Evolutionary conservation across 2,888 invertebrate species (phyloP).

Genomic region (Vesta saturnalis): DNA sequence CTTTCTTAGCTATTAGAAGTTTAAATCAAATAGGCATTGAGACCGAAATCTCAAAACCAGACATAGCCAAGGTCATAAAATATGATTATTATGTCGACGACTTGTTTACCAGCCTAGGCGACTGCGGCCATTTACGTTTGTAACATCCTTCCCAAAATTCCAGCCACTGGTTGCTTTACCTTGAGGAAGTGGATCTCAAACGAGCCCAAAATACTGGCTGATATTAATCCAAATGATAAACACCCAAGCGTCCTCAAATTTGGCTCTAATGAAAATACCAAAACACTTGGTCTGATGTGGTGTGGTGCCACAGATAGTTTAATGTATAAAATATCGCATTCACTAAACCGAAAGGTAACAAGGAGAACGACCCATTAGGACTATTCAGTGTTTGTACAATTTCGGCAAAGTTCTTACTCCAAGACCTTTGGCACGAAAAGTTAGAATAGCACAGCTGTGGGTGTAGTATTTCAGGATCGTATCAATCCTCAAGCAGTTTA

Average conservation of each 20-base stretch:
- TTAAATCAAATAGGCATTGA: constrained; percentile 47
- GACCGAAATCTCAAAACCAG: constrained; percentile 25
- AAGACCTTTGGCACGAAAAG: too few relatives aligned
- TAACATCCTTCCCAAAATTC: constrained; percentile 27
- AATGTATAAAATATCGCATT: too few relatives aligned
- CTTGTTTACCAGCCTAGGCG: constrained; percentile 40
- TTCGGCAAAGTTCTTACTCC: too few relatives aligned
- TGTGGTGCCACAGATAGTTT: too few relatives aligned
- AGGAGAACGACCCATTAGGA: too few relatives aligned
- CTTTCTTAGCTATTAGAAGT: constrained; percentile 45
- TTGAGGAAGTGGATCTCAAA: constrained; percentile 47
- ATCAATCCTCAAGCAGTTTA: too few relatives aligned
- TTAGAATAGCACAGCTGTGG: too few relatives aligned
- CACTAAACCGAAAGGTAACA: too few relatives aligned
- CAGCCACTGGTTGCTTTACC: constrained; percentile 32
- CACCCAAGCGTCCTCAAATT: not conserved
- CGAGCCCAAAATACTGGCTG: not conserved
- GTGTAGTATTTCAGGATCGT: too few relatives aligned
- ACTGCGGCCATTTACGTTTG: constrained; percentile 35
- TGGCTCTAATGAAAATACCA: not conserved
- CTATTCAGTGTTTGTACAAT: too few relatives aligned
- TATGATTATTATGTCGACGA: constrained; percentile 53
- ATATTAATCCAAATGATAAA: not conserved
- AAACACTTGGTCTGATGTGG: constrained; percentile 35
- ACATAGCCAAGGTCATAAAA: constrained; percentile 30